Evolutionary conservation across 2,797 vertebrate genomes (phyloP), one percentile per base, ranked within the genome.

Genomic region (Argya squamiceps): DNA sequence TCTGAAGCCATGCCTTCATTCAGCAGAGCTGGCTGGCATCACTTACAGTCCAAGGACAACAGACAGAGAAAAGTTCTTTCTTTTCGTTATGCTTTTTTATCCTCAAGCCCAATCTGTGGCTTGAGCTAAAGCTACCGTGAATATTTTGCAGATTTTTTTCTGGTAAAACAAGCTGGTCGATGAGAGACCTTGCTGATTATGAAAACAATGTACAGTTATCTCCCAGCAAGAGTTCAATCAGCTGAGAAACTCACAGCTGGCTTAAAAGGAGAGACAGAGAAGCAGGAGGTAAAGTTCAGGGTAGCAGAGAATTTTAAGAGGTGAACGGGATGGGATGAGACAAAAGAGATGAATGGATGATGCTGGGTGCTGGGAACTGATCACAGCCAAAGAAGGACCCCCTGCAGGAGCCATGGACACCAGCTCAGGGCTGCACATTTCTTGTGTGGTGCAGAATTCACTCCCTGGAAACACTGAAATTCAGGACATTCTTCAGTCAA

Each of bases 201-300:
- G 47, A 65, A 78, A 95, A 88, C 79, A 92, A 69, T 8, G 29
- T 17, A 6, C 65, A 65, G 83, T 73, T 81, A 47, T 69, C 80
- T 93, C 90, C 49, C 90, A 94, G 88, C 2, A 0, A 76, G 83
- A 85, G 80, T 20, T 92, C 93, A 90, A 36, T 96, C 85, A 94
- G 79, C 80, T 73, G 13, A 4, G 90, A 81, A 93, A 86, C 22
- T 92, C 88, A 65, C 83, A 93, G 85, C 85, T 95, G 69, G 53
- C 19, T 92, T 55, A 59, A 94, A 84, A 94, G 65, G 50, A 88
- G 43, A 39, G 44, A 44, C 26, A 39, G 10, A 29, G 9, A 73
- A 93, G 65, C 83, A 88, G 59, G 85, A 88, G 83, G 65, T 59
- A n/a, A 95, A 81, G 46, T 81, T 93, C 74, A 69, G 44, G n/a